phyloP scores from a whole-genome alignment of 2,888 invertebrate species.

The Dioctria linearis region DNA sequence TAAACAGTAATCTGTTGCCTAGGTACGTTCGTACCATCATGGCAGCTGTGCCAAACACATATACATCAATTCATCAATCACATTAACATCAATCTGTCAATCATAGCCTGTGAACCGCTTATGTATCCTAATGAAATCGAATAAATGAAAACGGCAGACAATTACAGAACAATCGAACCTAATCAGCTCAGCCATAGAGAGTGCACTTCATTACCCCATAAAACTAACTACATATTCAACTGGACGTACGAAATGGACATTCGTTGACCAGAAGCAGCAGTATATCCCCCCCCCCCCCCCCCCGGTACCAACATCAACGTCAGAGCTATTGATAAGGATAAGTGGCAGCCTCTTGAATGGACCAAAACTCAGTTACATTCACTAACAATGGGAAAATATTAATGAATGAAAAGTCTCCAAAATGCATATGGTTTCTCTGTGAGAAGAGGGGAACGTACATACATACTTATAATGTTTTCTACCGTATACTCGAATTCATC shows the following conservation, averaged over 20 bases:
- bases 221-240: conserved; percentile 8
- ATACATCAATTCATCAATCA: too few species aligned
- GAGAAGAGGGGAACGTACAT: neutral
- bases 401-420: conserved; percentile 38
- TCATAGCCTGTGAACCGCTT: conserved; percentile 13
- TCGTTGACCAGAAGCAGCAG: neutral
- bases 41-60: too few species aligned
- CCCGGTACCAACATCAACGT: neutral
- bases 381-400: conserved; percentile 42
- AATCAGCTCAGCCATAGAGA: conserved; percentile 23
- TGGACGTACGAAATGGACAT: conserved; percentile 13
- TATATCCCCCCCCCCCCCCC: neutral
- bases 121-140: conserved; percentile 47
- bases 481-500: neutral
- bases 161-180: conserved; percentile 37
- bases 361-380: neutral
- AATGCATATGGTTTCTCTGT: conserved; percentile 12
- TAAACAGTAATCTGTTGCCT: too few species aligned
- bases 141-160: conserved; percentile 25
- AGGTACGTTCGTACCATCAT: too few species aligned
- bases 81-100: conserved; percentile 20
- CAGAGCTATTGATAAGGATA: conserved; percentile 43
- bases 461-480: neutral
- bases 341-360: conserved; percentile 32
- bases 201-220: conserved; percentile 45